Conservation (phyloP, 2,113 vertebrate genomes). For the Cephalopholis sonnerati region DNA sequence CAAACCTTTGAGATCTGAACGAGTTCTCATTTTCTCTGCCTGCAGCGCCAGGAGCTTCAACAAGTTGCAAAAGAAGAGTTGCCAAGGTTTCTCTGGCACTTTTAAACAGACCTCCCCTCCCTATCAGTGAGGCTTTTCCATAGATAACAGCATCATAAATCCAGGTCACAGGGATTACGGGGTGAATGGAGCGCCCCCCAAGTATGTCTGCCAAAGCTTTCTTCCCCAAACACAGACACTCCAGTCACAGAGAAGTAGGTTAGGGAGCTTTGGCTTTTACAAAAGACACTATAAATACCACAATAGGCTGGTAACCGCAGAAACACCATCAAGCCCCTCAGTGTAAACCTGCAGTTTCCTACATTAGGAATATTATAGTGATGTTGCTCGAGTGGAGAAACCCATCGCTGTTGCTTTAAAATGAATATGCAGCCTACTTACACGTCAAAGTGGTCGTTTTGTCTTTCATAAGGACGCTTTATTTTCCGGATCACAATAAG, state of each 20-base stretch:
- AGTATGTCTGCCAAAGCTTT: conserved; percentile 18
- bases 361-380: not conserved
- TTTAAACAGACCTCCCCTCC: conserved; percentile 22
- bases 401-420: not conserved
- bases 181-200: conserved; percentile 36
- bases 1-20: conserved; percentile 72
- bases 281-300: not conserved
- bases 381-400: not conserved
- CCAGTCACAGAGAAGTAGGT: not conserved
- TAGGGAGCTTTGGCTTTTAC: not conserved
- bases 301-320: not conserved
- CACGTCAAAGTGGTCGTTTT: conserved; percentile 79
- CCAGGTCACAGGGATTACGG: conserved; percentile 55
- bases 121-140: conserved; percentile 54
- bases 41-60: conserved; percentile 19
- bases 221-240: not conserved
- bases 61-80: conserved; percentile 22
- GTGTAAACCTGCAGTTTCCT: not conserved
- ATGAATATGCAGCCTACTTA: conserved; percentile 68
- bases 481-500: conserved; percentile 13
- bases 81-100: conserved; percentile 13
- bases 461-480: conserved; percentile 81
- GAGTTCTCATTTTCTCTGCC: conserved; percentile 50
- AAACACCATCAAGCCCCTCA: not conserved
- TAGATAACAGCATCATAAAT: conserved; percentile 62